phyloP scores from a whole-genome alignment of 2,113 vertebrate species.

The Heliornis fulica region DNA sequence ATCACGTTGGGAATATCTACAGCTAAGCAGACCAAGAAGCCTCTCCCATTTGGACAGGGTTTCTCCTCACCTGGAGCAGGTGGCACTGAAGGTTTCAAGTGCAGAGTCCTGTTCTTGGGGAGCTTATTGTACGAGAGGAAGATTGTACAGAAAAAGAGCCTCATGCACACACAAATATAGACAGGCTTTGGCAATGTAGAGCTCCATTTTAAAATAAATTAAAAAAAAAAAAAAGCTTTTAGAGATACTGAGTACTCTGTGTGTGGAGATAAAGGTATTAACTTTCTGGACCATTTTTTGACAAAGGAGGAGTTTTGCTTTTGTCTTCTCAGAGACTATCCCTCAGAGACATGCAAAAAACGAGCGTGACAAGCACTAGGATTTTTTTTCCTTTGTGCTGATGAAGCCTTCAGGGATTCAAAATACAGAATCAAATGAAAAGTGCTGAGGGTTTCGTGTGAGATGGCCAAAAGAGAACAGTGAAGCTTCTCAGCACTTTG shows the following conservation, averaged over 20 bases:
- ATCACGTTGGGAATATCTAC: background rate
- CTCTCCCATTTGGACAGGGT: background rate
- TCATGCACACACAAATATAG: background rate
- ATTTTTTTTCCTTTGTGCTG: background rate
- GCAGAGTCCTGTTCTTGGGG: background rate
- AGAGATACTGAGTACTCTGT: background rate
- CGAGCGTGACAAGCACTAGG: background rate
- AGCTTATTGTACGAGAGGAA: background rate
- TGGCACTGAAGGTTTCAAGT: background rate
- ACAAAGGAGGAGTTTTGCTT: background rate
- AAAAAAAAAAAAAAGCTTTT: background rate
- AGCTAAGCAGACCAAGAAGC: background rate
- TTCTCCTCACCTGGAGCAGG: background rate
- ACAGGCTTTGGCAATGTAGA: background rate
- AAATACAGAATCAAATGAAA: background rate
- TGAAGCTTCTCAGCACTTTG: background rate
- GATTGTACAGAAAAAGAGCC: background rate
- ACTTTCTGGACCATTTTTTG: background rate
- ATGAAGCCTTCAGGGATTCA: slow-evolving; percentile 8
- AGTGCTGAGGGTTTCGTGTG: background rate
- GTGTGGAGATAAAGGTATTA: slow-evolving; percentile 17
- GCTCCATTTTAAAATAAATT: background rate
- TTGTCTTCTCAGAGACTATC: background rate
- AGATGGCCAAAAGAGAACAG: background rate
- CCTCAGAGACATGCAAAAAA: background rate